Evolutionary conservation across 92 coral and sea anemone genomes (phyloP).

Genomic region (Heliopora coerulea): DNA sequence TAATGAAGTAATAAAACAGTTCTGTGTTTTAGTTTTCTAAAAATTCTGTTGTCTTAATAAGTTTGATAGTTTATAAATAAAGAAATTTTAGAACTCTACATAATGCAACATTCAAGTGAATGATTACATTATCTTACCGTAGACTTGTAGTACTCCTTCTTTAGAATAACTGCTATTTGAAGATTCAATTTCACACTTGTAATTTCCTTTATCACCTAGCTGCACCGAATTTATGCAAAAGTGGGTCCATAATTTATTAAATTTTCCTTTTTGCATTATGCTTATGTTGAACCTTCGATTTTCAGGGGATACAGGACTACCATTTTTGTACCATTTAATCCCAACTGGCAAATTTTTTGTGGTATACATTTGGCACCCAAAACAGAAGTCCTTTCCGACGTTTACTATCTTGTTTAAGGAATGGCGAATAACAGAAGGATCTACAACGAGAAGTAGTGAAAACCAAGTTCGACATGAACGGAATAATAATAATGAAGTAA

Average conservation of each 20-base stretch:
- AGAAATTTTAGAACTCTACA: too few relatives aligned
- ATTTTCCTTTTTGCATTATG: neutral
- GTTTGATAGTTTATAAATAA: too few relatives aligned
- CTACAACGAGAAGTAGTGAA: slow-evolving; percentile 30
- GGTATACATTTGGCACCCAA: slow-evolving; percentile 64
- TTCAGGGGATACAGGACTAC: slow-evolving; percentile 1
- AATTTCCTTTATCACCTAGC: neutral
- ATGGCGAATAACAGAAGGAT: slow-evolving; percentile 68
- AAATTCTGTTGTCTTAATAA: too few relatives aligned
- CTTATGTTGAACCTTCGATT: slow-evolving; percentile 4
- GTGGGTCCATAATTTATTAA: slow-evolving; percentile 13
- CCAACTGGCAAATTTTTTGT: neutral
- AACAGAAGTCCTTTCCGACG: slow-evolving; percentile 42
- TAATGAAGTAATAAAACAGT: too few relatives aligned
- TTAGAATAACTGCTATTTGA: neutral
- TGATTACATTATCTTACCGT: neutral
- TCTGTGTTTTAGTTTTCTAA: too few relatives aligned
- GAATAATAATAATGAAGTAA: too few relatives aligned
- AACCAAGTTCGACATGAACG: too few relatives aligned
- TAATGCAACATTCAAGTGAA: too few relatives aligned
- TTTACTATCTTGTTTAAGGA: slow-evolving; percentile 49
- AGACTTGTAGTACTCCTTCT: slow-evolving; percentile 12
- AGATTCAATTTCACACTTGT: slow-evolving; percentile 19
- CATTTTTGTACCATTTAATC: slow-evolving; percentile 67
- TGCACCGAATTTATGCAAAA: slow-evolving; percentile 16